Base-by-base conservation (phyloP, 2,888 invertebrate genomes). In the Drosophila yooni region DNA sequence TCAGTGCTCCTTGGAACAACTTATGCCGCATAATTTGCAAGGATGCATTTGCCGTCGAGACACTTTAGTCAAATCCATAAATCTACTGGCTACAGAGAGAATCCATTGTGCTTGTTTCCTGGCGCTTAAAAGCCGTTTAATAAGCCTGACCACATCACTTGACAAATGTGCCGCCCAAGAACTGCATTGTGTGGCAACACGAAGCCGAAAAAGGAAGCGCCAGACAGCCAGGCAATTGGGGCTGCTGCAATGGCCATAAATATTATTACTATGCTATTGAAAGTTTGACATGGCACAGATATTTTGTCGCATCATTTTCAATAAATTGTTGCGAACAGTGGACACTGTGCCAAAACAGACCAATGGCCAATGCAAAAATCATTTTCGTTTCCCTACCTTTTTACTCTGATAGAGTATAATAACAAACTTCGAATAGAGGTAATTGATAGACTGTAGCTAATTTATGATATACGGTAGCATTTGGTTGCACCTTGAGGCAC, bases 51-150 rank as follows among this genome's bases (percentile, higher is more conserved):
- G 62, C n/a, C 43, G 51, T 53, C 56, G 56, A 43, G 15, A 69
- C 46, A 67, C 60, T 36, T 53, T 43, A 54, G 75, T 15, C 65
- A 66, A 33, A 38, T 38, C 13, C 81, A 84, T 84, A 84, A 84
- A 84, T 84, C 85, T 75, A 50, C n/a, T 36, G 64, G 54, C 78
- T 72, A 84, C 81, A 78, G 81, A 84, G 75, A 66, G 56, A 56
- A 76, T 56, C 70, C 78, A 66, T 77, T 73, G 80, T 83, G 69
- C 63, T 38, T 68, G 58, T 18, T 70, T 74, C 46, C 71, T 67
- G 79, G 65, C 79, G 86, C 78, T 88, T 85, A 88, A 85, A 86
- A 82, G 86, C 86, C 85, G 82, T 88, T 85, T 86, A 85, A 85
- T 88, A 88, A 85, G 80, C 83, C 78, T 56, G 70, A 58, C 86